A percentile compares a stretch with the other conserved stretches of the same genome.
Evolutionary conservation across 92 coral and sea anemone genomes (phyloP).

Genomic region (Zoanthus solanderi): DNA sequence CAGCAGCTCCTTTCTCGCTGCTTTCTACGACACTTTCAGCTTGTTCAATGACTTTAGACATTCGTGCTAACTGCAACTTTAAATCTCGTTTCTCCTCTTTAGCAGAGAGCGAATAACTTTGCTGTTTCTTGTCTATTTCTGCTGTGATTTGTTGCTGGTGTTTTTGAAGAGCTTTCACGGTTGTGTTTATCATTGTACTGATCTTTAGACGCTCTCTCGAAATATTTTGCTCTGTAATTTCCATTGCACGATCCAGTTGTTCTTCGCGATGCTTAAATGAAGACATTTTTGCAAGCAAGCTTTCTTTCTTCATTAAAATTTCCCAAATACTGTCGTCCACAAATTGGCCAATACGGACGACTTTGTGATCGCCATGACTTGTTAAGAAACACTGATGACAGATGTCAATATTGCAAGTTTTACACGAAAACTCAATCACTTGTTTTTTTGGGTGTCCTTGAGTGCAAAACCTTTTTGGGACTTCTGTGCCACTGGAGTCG

Average conservation of each 20-base stretch:
- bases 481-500: neutral
- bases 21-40: conserved; percentile 19
- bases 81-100: conserved; percentile 37
- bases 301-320: conserved; percentile 32
- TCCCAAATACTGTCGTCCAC: conserved; percentile 14
- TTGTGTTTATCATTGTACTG: conserved; percentile 5
- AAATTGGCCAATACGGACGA: conserved; percentile 13
- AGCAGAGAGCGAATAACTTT: conserved; percentile 20
- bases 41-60: conserved; percentile 22
- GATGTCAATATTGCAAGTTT: conserved; percentile 9
- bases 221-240: conserved; percentile 33
- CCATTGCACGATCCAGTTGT: conserved; percentile 32
- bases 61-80: conserved; percentile 35
- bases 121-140: conserved; percentile 28
- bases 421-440: conserved; percentile 21
- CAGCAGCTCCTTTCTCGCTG: neutral
- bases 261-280: conserved; percentile 26
- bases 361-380: conserved; percentile 16
- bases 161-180: conserved; percentile 24
- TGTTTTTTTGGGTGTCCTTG: conserved; percentile 2
- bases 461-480: neutral
- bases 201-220: conserved; percentile 40
- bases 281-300: conserved; percentile 10
- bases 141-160: conserved; percentile 16
- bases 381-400: conserved; percentile 35